Evolutionary conservation across 2,888 invertebrate species (phyloP), one percentile per base, ranked within the genome.

Genomic region (Dolichopus griseipennis): DNA sequence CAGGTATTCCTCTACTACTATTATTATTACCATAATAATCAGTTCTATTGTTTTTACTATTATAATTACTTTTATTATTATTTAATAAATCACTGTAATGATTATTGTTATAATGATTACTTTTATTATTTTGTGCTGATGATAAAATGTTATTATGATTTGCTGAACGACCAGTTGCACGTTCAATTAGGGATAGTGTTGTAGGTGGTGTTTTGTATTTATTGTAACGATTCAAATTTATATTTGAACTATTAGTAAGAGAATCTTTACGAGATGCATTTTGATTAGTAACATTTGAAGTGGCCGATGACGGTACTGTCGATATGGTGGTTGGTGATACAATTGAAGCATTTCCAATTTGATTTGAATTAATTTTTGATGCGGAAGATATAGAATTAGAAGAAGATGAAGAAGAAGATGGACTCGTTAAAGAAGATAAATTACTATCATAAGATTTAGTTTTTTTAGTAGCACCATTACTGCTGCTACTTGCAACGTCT

Each of bases 1-100:
- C 78, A 73, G 78, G 77, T 75, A 83, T 81, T 73, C 83, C 77
- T 74, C 83, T 83, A 41, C 81, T 83, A 70, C 83, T 81, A 66
- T 76, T 78, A 72, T 83, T 76, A 68, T 82, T 70, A 70, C 69
- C 70, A 63, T 69, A 66, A 71, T 68, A 74, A 67, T 67, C 64
- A 68, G 61, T 15, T 71, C 78, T 75, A 68, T 71, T 64, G 70
- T 69, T 69, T 64, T 61, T 66, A 41, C 37, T 64, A 33, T 22
- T 64, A 33, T 37, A 34, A 37, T 20, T 64, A 15, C n/a, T 20
- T 34, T 64, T 33, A 52, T n/a, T 52, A 52, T 52, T 52, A 52
- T 52, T 52, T 18, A 52, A 52, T 52, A 52, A 52, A 52, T 52
- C 52, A 52, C 52, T 52, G 52, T 52, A 52, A 18, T 12, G 18